Percentiles rank a stretch among this genome's conserved stretches.
These are phyloP conservation scores for Laothoe populi DNA, from an alignment of 2,888 invertebrate genomes.

Conservation along the genomic window DNA sequence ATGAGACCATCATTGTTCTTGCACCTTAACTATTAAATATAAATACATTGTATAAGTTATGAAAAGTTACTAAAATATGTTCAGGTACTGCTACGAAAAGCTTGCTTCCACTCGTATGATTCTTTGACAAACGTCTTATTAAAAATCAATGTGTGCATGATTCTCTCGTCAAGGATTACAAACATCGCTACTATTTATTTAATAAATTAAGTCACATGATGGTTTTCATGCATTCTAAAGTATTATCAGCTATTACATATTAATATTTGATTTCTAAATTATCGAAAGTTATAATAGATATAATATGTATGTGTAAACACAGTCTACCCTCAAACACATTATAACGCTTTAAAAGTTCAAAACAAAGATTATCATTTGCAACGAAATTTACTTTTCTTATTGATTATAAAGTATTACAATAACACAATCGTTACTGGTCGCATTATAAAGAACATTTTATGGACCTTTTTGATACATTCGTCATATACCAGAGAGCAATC, in stretches of 20 bases:
- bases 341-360: not conserved
- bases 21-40: too few relatives aligned
- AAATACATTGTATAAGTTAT: not conserved
- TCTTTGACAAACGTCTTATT: not conserved
- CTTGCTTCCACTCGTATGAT: not conserved
- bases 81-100: slow-evolving; percentile 7
- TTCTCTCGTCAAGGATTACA: not conserved
- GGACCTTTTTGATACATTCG: not conserved
- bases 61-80: not conserved
- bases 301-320: slow-evolving; percentile 20
- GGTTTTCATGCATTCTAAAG: slow-evolving; percentile 30
- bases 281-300: slow-evolving; percentile 24
- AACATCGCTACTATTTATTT: slow-evolving; percentile 30
- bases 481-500: slow-evolving; percentile 17
- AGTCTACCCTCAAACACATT: slow-evolving; percentile 21
- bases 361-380: slow-evolving; percentile 12
- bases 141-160: not conserved
- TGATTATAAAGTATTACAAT: not conserved
- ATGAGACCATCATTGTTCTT: too few relatives aligned
- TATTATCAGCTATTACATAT: slow-evolving; percentile 31
- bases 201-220: slow-evolving; percentile 29
- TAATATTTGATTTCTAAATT: slow-evolving; percentile 37
- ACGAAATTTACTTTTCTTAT: slow-evolving; percentile 2
- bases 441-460: slow-evolving; percentile 3
- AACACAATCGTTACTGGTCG: slow-evolving; percentile 4